A percentile compares a stretch with the other conserved stretches of the same genome.
Evolutionary conservation across 2,888 invertebrate species (phyloP).

Genomic region (Orthonevra nobilis): DNA sequence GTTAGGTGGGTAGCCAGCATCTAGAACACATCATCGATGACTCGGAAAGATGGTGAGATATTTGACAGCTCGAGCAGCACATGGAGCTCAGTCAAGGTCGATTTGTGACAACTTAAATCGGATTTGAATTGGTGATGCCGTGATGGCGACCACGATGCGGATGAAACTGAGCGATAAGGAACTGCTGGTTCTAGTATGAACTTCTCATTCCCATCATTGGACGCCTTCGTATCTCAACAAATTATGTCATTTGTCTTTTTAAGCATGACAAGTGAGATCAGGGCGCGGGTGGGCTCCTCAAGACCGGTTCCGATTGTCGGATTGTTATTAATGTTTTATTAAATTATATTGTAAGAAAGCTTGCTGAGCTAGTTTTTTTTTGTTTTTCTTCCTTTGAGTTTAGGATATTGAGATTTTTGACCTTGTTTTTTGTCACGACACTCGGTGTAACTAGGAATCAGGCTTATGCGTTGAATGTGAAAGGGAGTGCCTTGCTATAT

Average conservation of each 20-base stretch:
- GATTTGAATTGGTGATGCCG: slow-evolving; percentile 2
- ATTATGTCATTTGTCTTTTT: slow-evolving; percentile 48
- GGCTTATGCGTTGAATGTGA: not conserved
- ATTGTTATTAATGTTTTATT: slow-evolving; percentile 17
- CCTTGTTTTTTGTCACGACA: slow-evolving; percentile 16
- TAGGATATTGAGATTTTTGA: slow-evolving; percentile 1
- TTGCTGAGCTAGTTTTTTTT: not conserved
- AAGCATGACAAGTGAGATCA: slow-evolving; percentile 24
- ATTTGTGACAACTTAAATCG: slow-evolving; percentile 45
- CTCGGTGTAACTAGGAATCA: slow-evolving; percentile 7
- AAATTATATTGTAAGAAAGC: slow-evolving; percentile 14
- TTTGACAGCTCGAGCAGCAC: slow-evolving; percentile 42
- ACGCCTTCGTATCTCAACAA: slow-evolving; percentile 28
- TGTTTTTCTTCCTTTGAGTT: not conserved
- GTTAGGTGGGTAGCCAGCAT: too few relatives aligned
- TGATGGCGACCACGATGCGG: too few relatives aligned
- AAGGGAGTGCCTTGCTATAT: slow-evolving; percentile 10
- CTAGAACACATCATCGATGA: slow-evolving; percentile 14
- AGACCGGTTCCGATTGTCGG: slow-evolving; percentile 7
- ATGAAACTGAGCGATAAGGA: slow-evolving; percentile 15
- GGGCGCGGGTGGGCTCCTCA: not conserved
- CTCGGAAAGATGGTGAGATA: slow-evolving; percentile 4
- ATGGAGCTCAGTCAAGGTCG: slow-evolving; percentile 54
- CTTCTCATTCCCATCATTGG: too few relatives aligned
- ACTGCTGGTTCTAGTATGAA: slow-evolving; percentile 10